Evolutionary conservation across 2,797 vertebrate species (phyloP).

Genomic region (Dallia pectoralis): DNA sequence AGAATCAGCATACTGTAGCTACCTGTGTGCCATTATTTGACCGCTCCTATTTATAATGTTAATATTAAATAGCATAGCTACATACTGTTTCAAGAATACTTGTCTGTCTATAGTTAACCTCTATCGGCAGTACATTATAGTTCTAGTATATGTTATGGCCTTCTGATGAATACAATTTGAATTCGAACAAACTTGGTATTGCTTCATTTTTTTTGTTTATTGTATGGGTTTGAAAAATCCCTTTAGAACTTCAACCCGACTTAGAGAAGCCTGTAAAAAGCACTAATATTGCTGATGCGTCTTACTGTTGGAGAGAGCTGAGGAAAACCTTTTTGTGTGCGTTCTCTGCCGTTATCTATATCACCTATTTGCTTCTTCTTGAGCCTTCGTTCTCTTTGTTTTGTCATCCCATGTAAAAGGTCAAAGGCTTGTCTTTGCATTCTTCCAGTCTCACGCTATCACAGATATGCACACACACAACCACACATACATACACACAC

Average conservation of each 20-base stretch:
- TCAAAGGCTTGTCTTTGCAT: neutral
- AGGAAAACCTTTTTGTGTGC: neutral
- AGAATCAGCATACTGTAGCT: too few relatives aligned
- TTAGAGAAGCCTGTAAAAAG: neutral
- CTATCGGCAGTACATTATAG: too few relatives aligned
- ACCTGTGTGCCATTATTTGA: too few relatives aligned
- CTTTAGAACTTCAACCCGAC: neutral
- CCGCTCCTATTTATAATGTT: too few relatives aligned
- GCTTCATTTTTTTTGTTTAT: neutral
- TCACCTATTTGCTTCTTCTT: neutral
- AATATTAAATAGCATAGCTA: too few relatives aligned
- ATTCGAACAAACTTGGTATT: neutral
- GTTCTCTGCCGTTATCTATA: neutral
- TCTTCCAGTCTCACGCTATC: neutral
- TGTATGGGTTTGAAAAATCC: neutral
- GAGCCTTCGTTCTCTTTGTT: neutral
- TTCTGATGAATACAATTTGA: too few relatives aligned
- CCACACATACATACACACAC: slow-evolving; percentile 3
- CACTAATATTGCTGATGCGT: neutral
- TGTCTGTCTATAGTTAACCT: too few relatives aligned
- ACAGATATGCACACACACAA: neutral
- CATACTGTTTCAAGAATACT: too few relatives aligned
- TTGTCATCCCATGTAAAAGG: neutral
- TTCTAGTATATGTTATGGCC: too few relatives aligned
- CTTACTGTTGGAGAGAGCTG: neutral